Evolutionary conservation across 2,797 vertebrate species (phyloP), one percentile per base, ranked within the genome.

Genomic region (Borostomias antarcticus): DNA sequence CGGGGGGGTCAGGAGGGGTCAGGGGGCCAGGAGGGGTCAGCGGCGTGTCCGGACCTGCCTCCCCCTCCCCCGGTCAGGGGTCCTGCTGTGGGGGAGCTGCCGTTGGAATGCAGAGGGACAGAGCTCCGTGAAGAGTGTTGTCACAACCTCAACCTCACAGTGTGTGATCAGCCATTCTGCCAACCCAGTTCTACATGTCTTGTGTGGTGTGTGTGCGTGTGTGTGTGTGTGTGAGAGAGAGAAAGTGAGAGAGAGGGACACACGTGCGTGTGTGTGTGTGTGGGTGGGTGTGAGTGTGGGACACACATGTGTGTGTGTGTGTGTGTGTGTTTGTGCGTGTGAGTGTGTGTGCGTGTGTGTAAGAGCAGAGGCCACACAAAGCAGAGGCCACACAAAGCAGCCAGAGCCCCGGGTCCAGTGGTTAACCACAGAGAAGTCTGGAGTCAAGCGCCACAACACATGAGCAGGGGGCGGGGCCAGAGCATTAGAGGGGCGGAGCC

Each of bases 1-100:
- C 47, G 65, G 64, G 21, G 82, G 75, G 77, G 82, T 54, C 28
- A n/a, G 17, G 11, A 13, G 15, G 32, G 33, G 78, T 81, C 75
- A 75, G 57, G 64, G 65, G 77, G 72, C 32, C 82, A 72, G 50
- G 4, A 48, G 17, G 57, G 75, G 83, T 84, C 80, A 73, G 29
- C 53, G 48, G 37, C 74, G 48, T 68, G 71, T 67, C 58, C 11
- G 2, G 66, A 64, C 70, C 58, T 40, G 52, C 28, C n/a, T n/a
- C 33, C 35, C 33, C 23, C 30, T 50, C 48, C 51, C 33, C 2
- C 8, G 43, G 40, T 37, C 51, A 69, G n/a, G n/a, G n/a, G n/a
- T 66, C 65, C 48, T 61, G 25, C 58, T 43, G 62, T 70, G 26
- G 65, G 4, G 29, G 47, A 37, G 25, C 37, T 5, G 28, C 26